Evolutionary conservation across 2,113 vertebrate species (phyloP).

Genomic region (Propithecus coquereli): DNA sequence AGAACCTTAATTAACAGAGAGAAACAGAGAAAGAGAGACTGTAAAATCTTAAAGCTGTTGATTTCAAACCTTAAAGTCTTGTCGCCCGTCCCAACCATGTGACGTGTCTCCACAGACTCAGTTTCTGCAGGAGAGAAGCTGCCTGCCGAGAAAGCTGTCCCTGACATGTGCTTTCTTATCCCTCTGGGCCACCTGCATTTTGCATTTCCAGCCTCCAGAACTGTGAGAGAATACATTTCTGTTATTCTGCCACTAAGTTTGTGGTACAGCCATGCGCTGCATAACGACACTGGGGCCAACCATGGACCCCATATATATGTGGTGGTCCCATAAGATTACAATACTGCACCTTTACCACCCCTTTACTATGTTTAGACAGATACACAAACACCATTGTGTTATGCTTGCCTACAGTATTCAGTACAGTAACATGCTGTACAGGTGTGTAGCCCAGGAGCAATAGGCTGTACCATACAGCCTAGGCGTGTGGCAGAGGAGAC

Average conservation of each 20-base stretch:
- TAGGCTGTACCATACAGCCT: background rate
- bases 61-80: background rate
- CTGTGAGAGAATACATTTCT: background rate
- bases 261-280: too few relatives aligned
- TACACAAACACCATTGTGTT: background rate
- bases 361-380: background rate
- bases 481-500: background rate
- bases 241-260: too few relatives aligned
- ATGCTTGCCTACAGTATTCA: background rate
- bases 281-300: background rate
- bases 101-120: accelerated
- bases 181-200: background rate
- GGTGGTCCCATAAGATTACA: background rate
- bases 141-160: accelerated
- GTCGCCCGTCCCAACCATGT: accelerated
- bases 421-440: background rate
- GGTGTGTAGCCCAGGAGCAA: background rate
- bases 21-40: too few relatives aligned
- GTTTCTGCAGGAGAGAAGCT: background rate
- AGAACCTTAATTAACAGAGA: background rate
- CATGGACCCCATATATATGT: background rate
- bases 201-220: background rate
- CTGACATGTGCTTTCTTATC: background rate
- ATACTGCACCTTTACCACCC: background rate
- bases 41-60: background rate